Evolutionary conservation across 2,113 vertebrate species (phyloP), one percentile per base, ranked within the genome.

Genomic region (Hydropotes inermis): DNA sequence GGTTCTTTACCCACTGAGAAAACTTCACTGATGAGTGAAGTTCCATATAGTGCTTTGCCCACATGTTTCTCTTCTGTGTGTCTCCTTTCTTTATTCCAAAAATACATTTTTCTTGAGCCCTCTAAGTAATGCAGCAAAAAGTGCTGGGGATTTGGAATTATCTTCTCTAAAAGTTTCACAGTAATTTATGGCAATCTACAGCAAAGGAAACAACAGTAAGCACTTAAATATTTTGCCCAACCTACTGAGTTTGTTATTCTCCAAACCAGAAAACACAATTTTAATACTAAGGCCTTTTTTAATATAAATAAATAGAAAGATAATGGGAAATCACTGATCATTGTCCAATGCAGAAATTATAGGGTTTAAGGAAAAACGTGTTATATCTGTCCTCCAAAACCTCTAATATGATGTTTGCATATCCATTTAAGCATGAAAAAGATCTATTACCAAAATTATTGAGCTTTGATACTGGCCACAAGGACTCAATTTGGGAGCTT

Each of bases 371-470:
- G 7, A 15, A 83, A 95, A 96, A 36, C 43, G 9, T 95, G 52
- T 33, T 91, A 39, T 19, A 91, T 70, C n/a, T 96, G 14, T 76
- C 67, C 21, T 85, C 30, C 9, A 87, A 95, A 78, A 61, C 6
- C 11, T 43, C 87, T 82, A 93, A 12, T 95, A 91, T 39, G 4
- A 33, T 83, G 47, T 96, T 96, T 93, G 78, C 55, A 89, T 67
- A 91, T 43, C 54, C 39, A 86, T 50, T 60, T 97, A 50, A 94
- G 50, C 50, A 92, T 28, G 2, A 36, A 50, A 84, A 95, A 84
- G 16, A 93, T 78, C 60, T 89, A 90, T 79, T 64, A 61, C 36
- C 21, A 97, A 91, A 96, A 93, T 74, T 86, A 93, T 33, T 97
- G 45, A 93, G 87, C 83, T 97, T 97, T 43, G 0, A 78, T 93